Conservation (phyloP, 2,113 vertebrate genomes). For the Pelusios castaneus region DNA sequence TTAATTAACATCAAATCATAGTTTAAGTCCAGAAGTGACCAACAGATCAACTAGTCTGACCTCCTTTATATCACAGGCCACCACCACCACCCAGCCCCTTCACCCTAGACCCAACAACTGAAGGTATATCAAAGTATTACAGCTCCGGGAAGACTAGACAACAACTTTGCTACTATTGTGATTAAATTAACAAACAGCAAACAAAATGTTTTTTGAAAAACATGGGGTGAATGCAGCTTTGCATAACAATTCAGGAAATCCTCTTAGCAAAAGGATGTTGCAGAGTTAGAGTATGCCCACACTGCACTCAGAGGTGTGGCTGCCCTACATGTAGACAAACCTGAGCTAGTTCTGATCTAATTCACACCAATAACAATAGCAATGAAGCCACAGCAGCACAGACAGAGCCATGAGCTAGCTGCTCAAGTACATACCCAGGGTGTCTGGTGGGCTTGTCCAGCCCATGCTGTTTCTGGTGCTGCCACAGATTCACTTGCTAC, state of each 20-base stretch:
- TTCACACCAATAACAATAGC: background rate
- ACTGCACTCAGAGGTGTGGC: background rate
- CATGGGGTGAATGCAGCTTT: background rate
- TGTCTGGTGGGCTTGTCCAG: background rate
- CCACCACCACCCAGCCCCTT: background rate
- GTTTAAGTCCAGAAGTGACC: too few relatives aligned
- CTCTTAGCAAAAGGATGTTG: background rate
- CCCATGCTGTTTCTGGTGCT: background rate
- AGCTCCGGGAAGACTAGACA: background rate
- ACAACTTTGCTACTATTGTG: background rate
- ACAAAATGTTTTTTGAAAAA: background rate
- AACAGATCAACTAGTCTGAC: too few relatives aligned
- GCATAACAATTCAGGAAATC: background rate
- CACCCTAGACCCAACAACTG: background rate
- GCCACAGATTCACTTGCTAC: background rate
- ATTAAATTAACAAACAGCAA: background rate
- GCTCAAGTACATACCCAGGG: background rate
- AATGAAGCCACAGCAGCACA: background rate
- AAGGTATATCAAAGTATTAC: background rate
- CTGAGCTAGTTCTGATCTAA: background rate
- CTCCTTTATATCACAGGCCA: too few relatives aligned
- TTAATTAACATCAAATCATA: background rate
- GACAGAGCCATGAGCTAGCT: background rate
- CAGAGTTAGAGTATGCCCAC: background rate
- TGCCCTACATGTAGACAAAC: background rate